Conservation (phyloP, 1,140 invertebrate species). For the Drosophila lini region DNA sequence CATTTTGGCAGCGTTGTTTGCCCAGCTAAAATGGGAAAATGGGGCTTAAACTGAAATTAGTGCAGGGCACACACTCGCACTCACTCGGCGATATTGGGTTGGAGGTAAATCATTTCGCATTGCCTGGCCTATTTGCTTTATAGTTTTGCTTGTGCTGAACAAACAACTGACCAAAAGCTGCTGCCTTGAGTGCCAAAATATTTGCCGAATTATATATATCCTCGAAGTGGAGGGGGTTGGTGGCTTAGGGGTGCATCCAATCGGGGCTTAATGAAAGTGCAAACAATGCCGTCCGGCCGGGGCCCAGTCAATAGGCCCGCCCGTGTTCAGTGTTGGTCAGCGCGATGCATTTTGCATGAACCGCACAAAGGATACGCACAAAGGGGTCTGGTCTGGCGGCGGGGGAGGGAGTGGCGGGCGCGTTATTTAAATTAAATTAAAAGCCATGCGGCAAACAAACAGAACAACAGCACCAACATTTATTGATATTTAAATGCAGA, state of each 20-base stretch:
- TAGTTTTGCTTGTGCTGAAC: conserved; percentile 51
- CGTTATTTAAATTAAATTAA: conserved; percentile 81
- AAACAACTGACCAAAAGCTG: conserved; percentile 54
- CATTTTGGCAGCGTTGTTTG: conserved; percentile 64
- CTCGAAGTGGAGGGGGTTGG: not conserved
- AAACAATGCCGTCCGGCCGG: conserved; percentile 43
- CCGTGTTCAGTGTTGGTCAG: conserved; percentile 53
- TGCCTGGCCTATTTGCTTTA: conserved; percentile 49
- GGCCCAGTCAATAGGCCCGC: conserved; percentile 18
- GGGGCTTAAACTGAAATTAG: conserved; percentile 50
- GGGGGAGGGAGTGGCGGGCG: conserved; percentile 16
- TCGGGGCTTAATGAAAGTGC: conserved; percentile 68
- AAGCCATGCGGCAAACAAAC: conserved; percentile 70
- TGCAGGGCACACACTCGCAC: conserved; percentile 13
- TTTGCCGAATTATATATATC: conserved; percentile 59
- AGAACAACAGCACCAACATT: conserved; percentile 68
- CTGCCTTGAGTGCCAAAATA: conserved; percentile 73
- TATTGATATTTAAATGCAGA: conserved; percentile 79
- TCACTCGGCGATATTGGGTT: conserved; percentile 8
- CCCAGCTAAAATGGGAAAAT: conserved; percentile 62
- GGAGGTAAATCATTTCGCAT: conserved; percentile 36
- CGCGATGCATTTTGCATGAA: conserved; percentile 53
- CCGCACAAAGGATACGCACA: conserved; percentile 14
- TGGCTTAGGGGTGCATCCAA: conserved; percentile 22
- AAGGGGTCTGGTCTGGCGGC: not conserved